Evolutionary conservation across 1,140 invertebrate species (phyloP), one percentile per base, ranked within the genome.

Genomic region (Hylaeus volcanicus): DNA sequence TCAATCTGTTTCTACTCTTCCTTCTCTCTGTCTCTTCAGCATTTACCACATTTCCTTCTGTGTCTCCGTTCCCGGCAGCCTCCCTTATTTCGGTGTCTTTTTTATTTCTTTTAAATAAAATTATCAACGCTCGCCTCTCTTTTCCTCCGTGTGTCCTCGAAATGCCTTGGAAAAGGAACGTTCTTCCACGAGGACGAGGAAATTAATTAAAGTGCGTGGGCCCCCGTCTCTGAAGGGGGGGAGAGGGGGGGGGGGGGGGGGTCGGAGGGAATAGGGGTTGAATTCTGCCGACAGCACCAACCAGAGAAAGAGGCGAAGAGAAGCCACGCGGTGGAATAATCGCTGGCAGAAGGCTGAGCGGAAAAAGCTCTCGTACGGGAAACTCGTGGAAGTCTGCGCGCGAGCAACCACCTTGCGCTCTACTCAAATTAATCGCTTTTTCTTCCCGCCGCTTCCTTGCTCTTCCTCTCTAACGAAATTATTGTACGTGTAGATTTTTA

Each of bases 201-300:
- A 86, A 86, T 86, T 86, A 86, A 86, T 86, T 86, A 86, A 86
- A 79, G 80, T 72, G 74, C 72, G 74, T 82, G 72, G 72, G 58
- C 65, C 26, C 15, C 26, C 56, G 48, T 41, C 43, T 43, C 45
- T 5, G 8, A 48, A 5, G 56, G 26, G 43, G 48, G 53, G n/a
- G 14, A n/a, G n/a, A n/a, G n/a, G 56, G 26, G 43, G 56, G 26
- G 43, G 56, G 26, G 43, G 56, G 26, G 43, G 48, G 53, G n/a
- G 14, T 3, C 9, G n/a, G 41, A 0, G 41, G 9, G 6, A 39
- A 43, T 2, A 74, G 15, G 53, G 6, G 26, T 45, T 41, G 51
- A 48, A n/a, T 73, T 74, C 61, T 43, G 45, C 9, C 58, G 43
- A 43, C 56, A 48, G 15, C 5, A 26, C 58, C n/a, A 58, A 12